A percentile compares a stretch with the other conserved stretches of the same genome.
These are phyloP conservation scores for Drosophila aff. DNA, from an alignment of 1,140 invertebrate genomes.

Conservation along the genomic window DNA sequence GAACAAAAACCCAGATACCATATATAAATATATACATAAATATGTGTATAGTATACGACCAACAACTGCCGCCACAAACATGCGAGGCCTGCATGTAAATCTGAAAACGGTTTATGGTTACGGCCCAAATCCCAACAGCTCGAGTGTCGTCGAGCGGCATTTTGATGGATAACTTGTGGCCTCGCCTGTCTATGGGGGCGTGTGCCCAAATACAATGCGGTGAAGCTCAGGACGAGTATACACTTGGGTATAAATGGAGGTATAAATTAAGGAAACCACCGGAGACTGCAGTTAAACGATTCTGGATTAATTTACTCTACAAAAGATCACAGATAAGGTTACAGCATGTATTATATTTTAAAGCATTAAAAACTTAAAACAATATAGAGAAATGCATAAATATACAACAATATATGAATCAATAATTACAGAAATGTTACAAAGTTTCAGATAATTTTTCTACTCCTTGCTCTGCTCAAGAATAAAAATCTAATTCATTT, in stretches of 20 bases:
- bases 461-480: no score
- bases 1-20: constrained; percentile 2
- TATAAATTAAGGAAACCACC: background rate
- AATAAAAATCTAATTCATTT: no score
- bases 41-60: background rate
- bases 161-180: constrained; percentile 81
- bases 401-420: background rate
- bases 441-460: no score
- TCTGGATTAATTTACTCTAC: background rate
- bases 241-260: background rate
- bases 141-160: constrained; percentile 55
- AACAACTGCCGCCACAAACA: constrained; percentile 64
- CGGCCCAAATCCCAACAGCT: constrained; percentile 70
- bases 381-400: no score
- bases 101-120: constrained; percentile 76
- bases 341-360: no score
- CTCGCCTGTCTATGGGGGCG: constrained; percentile 35
- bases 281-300: background rate
- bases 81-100: constrained; percentile 69
- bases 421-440: background rate
- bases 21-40: background rate
- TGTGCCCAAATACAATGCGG: constrained; percentile 11
- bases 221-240: constrained; percentile 2
- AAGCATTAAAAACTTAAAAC: no score
- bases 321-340: no score